Base-by-base conservation (phyloP, 2,113 vertebrate species). In the Leucopsar rothschildi region DNA sequence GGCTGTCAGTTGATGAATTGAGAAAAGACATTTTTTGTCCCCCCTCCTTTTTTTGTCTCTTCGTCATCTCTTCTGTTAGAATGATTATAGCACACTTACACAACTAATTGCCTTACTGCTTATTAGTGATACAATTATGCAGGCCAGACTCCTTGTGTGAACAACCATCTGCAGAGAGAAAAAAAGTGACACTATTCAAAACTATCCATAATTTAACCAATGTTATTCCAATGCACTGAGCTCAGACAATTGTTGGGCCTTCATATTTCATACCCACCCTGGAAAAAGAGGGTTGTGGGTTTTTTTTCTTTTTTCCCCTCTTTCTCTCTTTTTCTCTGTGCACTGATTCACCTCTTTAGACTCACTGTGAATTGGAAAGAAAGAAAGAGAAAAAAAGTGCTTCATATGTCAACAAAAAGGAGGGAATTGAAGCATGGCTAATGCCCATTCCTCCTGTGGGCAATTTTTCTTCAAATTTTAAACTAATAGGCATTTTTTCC, bases 111-210 rank as follows among this genome's bases (percentile, higher is more conserved):
- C 99, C 99, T 99, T 98, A 98, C 98, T 99, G 98, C 98, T 99
- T 99, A 99, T 99, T 99, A 99, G 98, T 99, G 98, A 99, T 99
- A 99, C 99, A 99, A 99, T 99, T 99, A 99, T 99, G 98, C 98
- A 98, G 98, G 98, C 98, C 98, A 98, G 97, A 98, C 98, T 99
- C 98, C 98, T 98, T 98, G 98, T 98, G 98, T 99, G 98, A 98
- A 98, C 98, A 98, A 98, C 98, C 99, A 99, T 99, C 99, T 99
- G 99, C 99, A 98, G 98, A 97, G 96, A 73, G 91, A 95, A 97
- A 96, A 98, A 98, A 98, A 98, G 98, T 98, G 98, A 98, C 98
- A 99, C 98, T 98, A 98, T 99, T 99, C 98, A 99, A 98, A 98
- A 98, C 98, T 98, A 98, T 99, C 98, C 98, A 99, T 99, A 99